These are phyloP conservation scores for Bergia sp. DNA, from an alignment of 92 coral and sea anemone genomes.

Conservation along the genomic window DNA sequence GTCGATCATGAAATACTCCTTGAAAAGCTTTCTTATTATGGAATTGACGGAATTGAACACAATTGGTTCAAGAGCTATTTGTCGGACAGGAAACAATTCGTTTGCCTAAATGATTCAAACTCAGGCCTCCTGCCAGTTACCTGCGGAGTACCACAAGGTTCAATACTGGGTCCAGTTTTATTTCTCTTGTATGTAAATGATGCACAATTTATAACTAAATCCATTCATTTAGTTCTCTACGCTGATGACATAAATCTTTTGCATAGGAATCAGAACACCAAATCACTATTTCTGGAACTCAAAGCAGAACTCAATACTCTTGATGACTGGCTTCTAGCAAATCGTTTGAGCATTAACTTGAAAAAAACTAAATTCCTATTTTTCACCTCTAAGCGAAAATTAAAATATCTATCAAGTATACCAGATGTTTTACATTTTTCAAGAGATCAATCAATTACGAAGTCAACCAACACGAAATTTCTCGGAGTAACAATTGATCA, in stretches of 20 bases:
- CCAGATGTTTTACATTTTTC: background rate
- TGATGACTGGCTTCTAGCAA: background rate
- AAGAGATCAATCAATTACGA: background rate
- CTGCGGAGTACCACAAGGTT: too few species aligned
- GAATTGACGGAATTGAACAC: background rate
- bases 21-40: too few species aligned
- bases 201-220: slow-evolving; percentile 10
- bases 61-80: slow-evolving; percentile 1
- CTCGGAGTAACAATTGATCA: slow-evolving; percentile 4
- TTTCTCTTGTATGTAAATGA: too few species aligned
- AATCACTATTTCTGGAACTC: background rate
- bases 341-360: background rate
- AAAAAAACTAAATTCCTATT: background rate
- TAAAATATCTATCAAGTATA: background rate
- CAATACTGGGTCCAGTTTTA: too few species aligned
- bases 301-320: background rate
- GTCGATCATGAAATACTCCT: too few species aligned
- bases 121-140: background rate
- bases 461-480: background rate
- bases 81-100: too few species aligned
- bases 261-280: background rate
- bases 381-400: background rate
- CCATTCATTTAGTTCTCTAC: slow-evolving; percentile 29
- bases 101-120: too few species aligned
- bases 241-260: too few species aligned